Evolutionary conservation across 2,797 vertebrate genomes (phyloP).

Genomic region (Lycodopsis pacificus): DNA sequence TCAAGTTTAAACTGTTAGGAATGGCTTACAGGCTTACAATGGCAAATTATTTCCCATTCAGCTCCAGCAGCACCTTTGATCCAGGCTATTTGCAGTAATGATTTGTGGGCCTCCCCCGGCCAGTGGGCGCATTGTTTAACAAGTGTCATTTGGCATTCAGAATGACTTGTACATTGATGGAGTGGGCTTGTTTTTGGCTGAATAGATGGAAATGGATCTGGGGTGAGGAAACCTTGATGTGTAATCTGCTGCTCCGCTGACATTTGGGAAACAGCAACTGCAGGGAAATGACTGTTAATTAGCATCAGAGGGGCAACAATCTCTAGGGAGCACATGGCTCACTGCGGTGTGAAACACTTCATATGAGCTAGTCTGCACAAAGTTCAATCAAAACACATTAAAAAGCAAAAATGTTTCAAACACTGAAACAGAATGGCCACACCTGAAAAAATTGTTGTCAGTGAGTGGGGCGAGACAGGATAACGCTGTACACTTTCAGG

Average conservation of each 20-base stretch:
- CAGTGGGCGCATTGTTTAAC: slow-evolving; percentile 40
- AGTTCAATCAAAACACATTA: too few relatives aligned
- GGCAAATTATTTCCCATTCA: slow-evolving; percentile 10
- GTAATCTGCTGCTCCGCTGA: slow-evolving; percentile 34
- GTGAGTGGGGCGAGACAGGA: too few relatives aligned
- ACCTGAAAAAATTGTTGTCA: too few relatives aligned
- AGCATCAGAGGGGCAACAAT: background rate
- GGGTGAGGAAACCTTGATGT: slow-evolving; percentile 31
- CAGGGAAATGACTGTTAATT: slow-evolving; percentile 27
- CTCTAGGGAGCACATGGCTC: background rate
- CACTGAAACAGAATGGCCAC: too few relatives aligned
- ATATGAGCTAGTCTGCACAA: background rate
- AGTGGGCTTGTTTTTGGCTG: slow-evolving; percentile 35
- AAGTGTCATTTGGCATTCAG: slow-evolving; percentile 47
- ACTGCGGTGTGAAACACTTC: background rate
- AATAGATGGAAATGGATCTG: slow-evolving; percentile 48
- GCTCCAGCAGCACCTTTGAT: slow-evolving; percentile 46
- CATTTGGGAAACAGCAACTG: slow-evolving; percentile 40
- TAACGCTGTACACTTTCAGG: too few relatives aligned
- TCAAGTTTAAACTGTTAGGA: background rate
- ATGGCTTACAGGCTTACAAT: background rate
- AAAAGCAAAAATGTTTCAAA: too few relatives aligned
- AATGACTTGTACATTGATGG: slow-evolving; percentile 39
- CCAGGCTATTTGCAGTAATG: slow-evolving; percentile 39
- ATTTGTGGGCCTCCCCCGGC: slow-evolving; percentile 37